Percentiles rank a stretch among this genome's conserved stretches.
Conservation (phyloP, 2,888 invertebrate species). For the Napeogenes sylphis region DNA sequence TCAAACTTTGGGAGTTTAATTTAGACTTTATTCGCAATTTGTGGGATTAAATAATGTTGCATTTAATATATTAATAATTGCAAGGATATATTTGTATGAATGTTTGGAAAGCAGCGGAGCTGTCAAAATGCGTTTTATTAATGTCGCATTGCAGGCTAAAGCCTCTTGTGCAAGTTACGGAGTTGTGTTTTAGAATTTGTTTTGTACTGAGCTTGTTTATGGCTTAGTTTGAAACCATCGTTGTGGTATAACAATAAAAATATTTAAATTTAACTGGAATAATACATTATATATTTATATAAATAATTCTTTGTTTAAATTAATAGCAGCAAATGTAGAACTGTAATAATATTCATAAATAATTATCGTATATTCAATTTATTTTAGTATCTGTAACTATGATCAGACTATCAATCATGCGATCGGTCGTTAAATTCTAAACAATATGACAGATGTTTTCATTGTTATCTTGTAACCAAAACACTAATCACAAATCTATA, state of each 20-base stretch:
- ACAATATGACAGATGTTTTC: neutral
- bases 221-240: neutral
- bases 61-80: neutral
- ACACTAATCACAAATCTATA: neutral
- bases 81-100: neutral
- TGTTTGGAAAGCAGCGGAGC: neutral
- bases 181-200: neutral
- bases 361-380: too few relatives aligned
- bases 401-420: too few relatives aligned
- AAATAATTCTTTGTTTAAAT: too few relatives aligned
- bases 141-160: conserved; percentile 24
- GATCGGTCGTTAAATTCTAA: neutral
- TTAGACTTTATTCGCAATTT: too few relatives aligned
- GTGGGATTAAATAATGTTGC: too few relatives aligned
- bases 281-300: too few relatives aligned
- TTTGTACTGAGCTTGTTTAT: neutral
- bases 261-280: neutral
- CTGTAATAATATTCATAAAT: too few relatives aligned
- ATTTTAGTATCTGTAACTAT: too few relatives aligned
- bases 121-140: conserved; percentile 24
- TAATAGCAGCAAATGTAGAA: too few relatives aligned
- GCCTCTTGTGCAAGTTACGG: conserved; percentile 15
- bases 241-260: neutral
- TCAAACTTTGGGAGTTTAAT: too few relatives aligned
- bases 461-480: conserved; percentile 1